Evolutionary conservation across 37 sponge, comb jelly and placozoan species (phyloP), one percentile per base, ranked within the genome.

Genomic region (Hexactinellida sp.): DNA sequence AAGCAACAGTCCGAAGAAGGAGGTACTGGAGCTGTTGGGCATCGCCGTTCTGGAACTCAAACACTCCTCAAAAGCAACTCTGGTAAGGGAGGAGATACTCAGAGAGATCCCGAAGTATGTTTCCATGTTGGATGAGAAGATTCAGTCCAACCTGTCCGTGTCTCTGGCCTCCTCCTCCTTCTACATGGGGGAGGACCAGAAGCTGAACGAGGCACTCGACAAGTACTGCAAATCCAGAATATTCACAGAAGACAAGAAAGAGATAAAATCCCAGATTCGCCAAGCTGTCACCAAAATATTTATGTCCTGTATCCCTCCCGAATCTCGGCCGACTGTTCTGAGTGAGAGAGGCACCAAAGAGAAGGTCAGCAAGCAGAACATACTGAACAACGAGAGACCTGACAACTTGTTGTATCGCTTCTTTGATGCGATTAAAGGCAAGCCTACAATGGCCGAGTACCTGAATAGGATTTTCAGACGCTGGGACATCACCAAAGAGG

Each of bases 211-310:
- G 34, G 76, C 76, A 21, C 76, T 63, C 13, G 76, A 63, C 21
- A 63, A 63, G 34, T 63, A 63, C 76, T 63, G 76, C 76, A 63
- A 63, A 63, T 63, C 76, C 25, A 63, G 76, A 63, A n/a, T 63
- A n/a, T 63, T 63, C 76, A 25, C 76, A 25, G 76, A 63, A 63
- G 76, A 63, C 76, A 63, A 63, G 76, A 63, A n/a, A 63, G 76
- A 63, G 30, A n/a, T 63, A n/a, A 63, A 63, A n/a, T 23, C 76
- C 3, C 76, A 63, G 30, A n/a, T 63, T 25, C 3, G 30, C 3
- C 76, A 63, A 63, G 76, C 76, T n/a, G 30, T 63, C 34, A 63
- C 76, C 76, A 63, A 63, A n/a, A 63, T 63, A 63, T 63, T 63
- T 23, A 63, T 63, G 76, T 63, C 76, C 34, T 10, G 76, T n/a